Conservation (phyloP, 53 echinoderm and acorn worm genomes). For the Zoroaster sp. region DNA sequence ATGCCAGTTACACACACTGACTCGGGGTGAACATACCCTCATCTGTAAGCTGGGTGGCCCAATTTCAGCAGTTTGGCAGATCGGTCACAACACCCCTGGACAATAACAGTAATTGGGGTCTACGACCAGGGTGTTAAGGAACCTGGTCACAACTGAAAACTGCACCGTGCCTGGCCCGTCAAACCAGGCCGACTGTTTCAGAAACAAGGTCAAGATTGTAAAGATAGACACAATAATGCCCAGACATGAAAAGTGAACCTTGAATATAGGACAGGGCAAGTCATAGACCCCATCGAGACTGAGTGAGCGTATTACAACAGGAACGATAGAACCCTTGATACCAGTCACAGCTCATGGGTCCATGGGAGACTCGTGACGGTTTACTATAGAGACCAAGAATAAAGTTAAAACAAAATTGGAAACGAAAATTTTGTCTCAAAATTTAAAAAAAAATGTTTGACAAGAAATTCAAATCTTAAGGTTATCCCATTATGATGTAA, state of each 20-base stretch:
- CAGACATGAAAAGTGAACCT: neutral
- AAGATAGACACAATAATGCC: neutral
- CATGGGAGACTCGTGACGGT: neutral
- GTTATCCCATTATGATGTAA: too few relatives aligned
- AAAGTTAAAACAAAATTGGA: too few relatives aligned
- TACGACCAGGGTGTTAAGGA: constrained; percentile 61
- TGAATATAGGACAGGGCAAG: constrained; percentile 2
- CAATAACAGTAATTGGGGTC: constrained; percentile 47
- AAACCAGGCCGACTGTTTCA: neutral
- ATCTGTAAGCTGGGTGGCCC: constrained; percentile 29
- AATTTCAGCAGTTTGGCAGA: constrained; percentile 35
- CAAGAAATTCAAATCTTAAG: too few relatives aligned
- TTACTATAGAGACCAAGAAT: too few relatives aligned
- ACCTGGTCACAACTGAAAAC: constrained; percentile 29
- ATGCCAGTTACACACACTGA: constrained; percentile 21
- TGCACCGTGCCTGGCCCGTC: neutral
- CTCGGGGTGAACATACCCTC: constrained; percentile 19
- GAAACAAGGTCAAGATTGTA: constrained; percentile 47
- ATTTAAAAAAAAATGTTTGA: too few relatives aligned
- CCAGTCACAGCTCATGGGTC: neutral
- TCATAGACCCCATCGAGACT: neutral
- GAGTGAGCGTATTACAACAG: neutral
- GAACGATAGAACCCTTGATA: neutral
- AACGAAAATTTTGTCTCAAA: too few relatives aligned
- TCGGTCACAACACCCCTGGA: constrained; percentile 37